These are phyloP conservation scores for Volucella inflata DNA, from an alignment of 2,888 invertebrate genomes.

Conservation along the genomic window DNA sequence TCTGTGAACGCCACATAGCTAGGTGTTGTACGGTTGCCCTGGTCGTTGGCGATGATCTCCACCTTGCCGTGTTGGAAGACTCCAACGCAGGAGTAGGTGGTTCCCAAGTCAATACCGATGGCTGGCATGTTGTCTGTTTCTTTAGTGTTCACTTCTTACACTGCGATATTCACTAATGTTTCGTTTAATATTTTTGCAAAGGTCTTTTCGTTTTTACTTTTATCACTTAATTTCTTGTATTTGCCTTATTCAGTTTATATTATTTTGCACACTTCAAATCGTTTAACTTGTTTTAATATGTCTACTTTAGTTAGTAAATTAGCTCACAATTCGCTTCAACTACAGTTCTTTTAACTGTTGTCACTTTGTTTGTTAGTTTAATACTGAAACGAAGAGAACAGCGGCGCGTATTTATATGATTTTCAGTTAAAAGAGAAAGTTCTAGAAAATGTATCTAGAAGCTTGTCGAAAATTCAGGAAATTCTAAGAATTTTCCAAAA, in stretches of 20 bases:
- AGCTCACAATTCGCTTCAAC: not conserved
- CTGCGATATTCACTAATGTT: conserved; percentile 89
- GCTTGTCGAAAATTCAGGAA: conserved; percentile 7
- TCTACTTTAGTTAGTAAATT: not conserved
- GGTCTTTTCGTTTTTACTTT: not conserved
- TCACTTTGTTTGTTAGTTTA: conserved; percentile 32
- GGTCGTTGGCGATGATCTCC: conserved; percentile 92
- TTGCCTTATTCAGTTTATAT: not conserved
- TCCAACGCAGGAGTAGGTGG: conserved; percentile 93
- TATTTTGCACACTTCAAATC: not conserved
- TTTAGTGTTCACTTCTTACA: conserved; percentile 86
- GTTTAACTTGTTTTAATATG: not conserved
- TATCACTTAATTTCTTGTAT: not conserved
- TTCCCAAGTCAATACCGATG: conserved; percentile 92
- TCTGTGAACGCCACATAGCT: conserved; percentile 91
- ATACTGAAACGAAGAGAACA: conserved; percentile 36
- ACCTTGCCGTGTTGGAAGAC: conserved; percentile 93
- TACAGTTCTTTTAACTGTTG: not conserved
- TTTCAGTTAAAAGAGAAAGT: conserved; percentile 27
- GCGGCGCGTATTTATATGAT: conserved; percentile 44
- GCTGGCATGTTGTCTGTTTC: conserved; percentile 84
- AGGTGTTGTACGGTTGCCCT: conserved; percentile 85
- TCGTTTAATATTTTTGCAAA: not conserved
- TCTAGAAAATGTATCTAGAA: conserved; percentile 36
- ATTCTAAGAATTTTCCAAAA: not conserved